These are phyloP conservation scores for Amazona vittata DNA, from an alignment of 2,113 vertebrate species.

Conservation along the genomic window DNA sequence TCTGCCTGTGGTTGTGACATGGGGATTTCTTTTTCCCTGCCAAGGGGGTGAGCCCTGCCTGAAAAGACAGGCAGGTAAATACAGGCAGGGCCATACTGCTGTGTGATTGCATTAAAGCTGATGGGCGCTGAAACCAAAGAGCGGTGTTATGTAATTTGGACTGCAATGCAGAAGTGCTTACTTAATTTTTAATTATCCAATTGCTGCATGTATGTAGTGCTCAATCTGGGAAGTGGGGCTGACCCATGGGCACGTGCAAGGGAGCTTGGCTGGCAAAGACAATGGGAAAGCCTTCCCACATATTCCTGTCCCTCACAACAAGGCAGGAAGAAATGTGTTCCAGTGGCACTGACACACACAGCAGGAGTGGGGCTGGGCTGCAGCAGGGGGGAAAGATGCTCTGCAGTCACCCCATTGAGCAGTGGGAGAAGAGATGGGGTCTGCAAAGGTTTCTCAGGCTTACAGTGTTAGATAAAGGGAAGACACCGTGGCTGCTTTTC, in stretches of 20 bases:
- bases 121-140: slow-evolving; percentile 34
- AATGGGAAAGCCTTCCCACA: not conserved
- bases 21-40: not conserved
- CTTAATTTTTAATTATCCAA: slow-evolving; percentile 74
- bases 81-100: not conserved
- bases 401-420: fast-evolving
- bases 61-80: not conserved
- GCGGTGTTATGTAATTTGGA: slow-evolving; percentile 59
- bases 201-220: fast-evolving
- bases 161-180: slow-evolving; percentile 58
- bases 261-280: not conserved
- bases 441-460: not conserved
- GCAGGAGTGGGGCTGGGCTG: not conserved
- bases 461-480: not conserved
- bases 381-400: not conserved
- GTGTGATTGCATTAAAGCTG: not conserved
- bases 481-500: fast-evolving
- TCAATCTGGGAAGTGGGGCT: not conserved
- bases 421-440: not conserved
- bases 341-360: fast-evolving
- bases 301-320: not conserved
- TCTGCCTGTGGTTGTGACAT: fast-evolving
- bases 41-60: fast-evolving
- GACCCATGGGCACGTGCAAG: not conserved
- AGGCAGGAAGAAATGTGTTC: fast-evolving